Conservation (phyloP, 2,797 vertebrate genomes). For the Kryptolebias ocellatus region DNA sequence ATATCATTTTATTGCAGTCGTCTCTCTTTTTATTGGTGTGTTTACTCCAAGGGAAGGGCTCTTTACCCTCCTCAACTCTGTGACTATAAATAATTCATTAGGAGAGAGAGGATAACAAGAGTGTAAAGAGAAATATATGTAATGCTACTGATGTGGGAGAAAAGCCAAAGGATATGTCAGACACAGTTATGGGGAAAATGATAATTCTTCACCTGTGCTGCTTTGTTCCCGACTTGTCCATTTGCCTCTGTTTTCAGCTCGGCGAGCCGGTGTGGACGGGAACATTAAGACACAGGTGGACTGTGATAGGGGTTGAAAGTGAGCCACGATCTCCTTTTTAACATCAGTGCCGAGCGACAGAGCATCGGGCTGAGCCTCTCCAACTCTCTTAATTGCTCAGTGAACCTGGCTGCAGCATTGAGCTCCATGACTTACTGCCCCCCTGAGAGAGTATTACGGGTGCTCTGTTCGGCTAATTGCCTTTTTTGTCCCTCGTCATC, state of each 20-base stretch:
- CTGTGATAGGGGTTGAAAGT: slow-evolving; percentile 73
- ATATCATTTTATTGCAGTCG: slow-evolving; percentile 72
- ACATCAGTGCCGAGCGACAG: slow-evolving; percentile 57
- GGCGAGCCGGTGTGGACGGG: slow-evolving; percentile 55
- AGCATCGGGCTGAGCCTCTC: slow-evolving; percentile 71
- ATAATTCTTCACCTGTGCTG: slow-evolving; percentile 62
- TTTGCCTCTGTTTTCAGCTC: slow-evolving; percentile 60
- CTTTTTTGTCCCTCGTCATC: slow-evolving; percentile 73
- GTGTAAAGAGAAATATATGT: slow-evolving; percentile 77
- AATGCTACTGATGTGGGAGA: slow-evolving; percentile 73
- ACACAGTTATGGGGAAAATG: slow-evolving; percentile 71
- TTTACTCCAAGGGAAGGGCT: slow-evolving; percentile 72
- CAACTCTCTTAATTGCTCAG: slow-evolving; percentile 78
- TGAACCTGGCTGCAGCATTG: slow-evolving; percentile 71
- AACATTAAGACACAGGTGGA: slow-evolving; percentile 73
- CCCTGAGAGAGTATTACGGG: slow-evolving; percentile 75
- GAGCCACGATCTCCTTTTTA: slow-evolving; percentile 66
- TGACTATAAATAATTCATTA: slow-evolving; percentile 79
- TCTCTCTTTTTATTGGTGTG: slow-evolving; percentile 71
- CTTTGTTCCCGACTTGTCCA: slow-evolving; percentile 63
- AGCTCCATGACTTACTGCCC: slow-evolving; percentile 71
- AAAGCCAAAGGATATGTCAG: slow-evolving; percentile 76
- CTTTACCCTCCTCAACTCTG: slow-evolving; percentile 52
- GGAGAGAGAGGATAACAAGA: slow-evolving; percentile 71
- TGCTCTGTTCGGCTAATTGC: slow-evolving; percentile 74